A percentile compares a stretch with the other conserved stretches of the same genome.
Evolutionary conservation across 2,888 invertebrate species (phyloP).

Genomic region (Oscheius sp.): DNA sequence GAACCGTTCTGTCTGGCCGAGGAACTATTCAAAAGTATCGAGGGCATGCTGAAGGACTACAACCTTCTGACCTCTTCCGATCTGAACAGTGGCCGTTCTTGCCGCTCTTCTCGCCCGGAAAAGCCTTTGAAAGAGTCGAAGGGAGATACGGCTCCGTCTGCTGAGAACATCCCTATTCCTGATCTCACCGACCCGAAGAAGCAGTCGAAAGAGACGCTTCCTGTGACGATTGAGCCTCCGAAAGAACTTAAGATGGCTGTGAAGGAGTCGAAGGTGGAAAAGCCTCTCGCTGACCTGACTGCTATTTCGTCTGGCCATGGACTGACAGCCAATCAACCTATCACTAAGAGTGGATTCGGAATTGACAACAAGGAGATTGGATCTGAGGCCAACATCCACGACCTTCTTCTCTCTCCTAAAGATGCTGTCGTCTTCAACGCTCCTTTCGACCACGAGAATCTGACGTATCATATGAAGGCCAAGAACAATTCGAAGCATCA

Average conservation of each 20-base stretch:
- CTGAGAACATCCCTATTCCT: too few relatives aligned
- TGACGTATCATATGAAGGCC: not conserved
- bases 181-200: not conserved
- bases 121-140: not conserved
- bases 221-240: not conserved
- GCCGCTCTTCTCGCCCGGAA: too few relatives aligned
- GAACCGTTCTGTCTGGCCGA: constrained; percentile 39
- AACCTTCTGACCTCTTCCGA: too few relatives aligned
- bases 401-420: constrained; percentile 15
- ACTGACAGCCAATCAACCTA: not conserved
- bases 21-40: not conserved
- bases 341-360: not conserved
- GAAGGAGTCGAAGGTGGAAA: not conserved
- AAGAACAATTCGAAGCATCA: constrained; percentile 7
- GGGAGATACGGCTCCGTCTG: too few relatives aligned
- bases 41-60: constrained; percentile 6
- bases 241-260: not conserved
- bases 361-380: constrained; percentile 20
- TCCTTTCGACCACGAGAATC: constrained; percentile 11
- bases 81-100: too few relatives aligned
- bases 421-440: constrained; percentile 18
- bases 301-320: not conserved
- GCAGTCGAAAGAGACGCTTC: not conserved
- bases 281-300: not conserved
- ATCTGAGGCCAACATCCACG: not conserved